A percentile compares a stretch with the other conserved stretches of the same genome.
These are phyloP conservation scores for Chauna torquata DNA, from an alignment of 2,113 vertebrate species.

Conservation along the genomic window DNA sequence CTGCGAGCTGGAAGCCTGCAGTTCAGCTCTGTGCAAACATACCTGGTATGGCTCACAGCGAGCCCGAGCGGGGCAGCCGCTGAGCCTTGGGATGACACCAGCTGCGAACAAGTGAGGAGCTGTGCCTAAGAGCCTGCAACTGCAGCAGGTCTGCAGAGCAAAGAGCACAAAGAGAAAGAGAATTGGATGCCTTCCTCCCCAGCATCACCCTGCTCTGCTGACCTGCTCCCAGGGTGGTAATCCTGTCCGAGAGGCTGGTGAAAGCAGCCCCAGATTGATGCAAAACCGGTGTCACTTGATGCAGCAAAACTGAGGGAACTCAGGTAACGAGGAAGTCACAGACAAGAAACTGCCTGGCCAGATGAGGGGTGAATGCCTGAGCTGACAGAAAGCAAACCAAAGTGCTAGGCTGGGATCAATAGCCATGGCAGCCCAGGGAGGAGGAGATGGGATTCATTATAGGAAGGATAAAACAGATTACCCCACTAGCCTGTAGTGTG, in stretches of 20 bases:
- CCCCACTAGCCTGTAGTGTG: not conserved
- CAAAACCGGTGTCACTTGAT: not conserved
- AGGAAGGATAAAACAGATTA: slow-evolving; percentile 53
- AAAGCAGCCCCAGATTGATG: not conserved
- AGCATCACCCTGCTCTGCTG: not conserved
- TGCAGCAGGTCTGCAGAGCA: not conserved
- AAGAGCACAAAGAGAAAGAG: not conserved
- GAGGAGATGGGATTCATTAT: slow-evolving; percentile 59
- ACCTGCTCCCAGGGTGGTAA: not conserved
- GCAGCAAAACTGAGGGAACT: not conserved
- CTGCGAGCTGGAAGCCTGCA: not conserved
- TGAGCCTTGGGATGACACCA: not conserved
- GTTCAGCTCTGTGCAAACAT: not conserved
- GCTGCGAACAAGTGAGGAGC: not conserved
- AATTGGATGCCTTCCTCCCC: too few relatives aligned
- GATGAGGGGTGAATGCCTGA: slow-evolving; percentile 29
- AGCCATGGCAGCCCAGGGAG: not conserved
- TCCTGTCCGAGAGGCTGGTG: not conserved
- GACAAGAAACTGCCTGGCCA: slow-evolving; percentile 34
- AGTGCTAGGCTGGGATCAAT: slow-evolving; percentile 63
- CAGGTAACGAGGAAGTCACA: slow-evolving; percentile 36
- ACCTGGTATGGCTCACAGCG: not conserved
- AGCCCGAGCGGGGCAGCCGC: not conserved
- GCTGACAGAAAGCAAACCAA: slow-evolving; percentile 53
- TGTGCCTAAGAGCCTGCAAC: not conserved